Evolutionary conservation across 2,888 invertebrate genomes (phyloP), one percentile per base, ranked within the genome.

Genomic region (Zhengitettix transpicula): DNA sequence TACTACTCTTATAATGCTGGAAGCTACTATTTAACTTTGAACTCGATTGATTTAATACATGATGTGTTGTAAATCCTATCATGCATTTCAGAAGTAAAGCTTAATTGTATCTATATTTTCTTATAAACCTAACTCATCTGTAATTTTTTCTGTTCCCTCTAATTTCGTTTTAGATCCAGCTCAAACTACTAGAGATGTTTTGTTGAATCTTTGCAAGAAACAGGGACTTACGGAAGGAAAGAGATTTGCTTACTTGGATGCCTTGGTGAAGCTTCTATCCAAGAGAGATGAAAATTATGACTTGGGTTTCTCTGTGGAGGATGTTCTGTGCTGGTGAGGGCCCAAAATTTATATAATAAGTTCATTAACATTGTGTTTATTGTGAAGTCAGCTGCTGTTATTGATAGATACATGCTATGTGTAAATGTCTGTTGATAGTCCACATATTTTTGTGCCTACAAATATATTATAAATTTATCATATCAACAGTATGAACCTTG

Each of bases 231-330:
- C 85, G 62, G 90, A 89, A 73, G 83, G 81, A 64, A 85, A 85
- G 71, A 85, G 88, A 71, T 78, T 94, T 66, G 88, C 87, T 65
- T 89, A 91, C 73, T 80, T 95, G 68, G 95, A 94, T 79, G 87
- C 85, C 63, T 84, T 94, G 74, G 89, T 91, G 60, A 89, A 89
- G 70, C 79, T 94, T 65, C 76, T 85, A 65, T 76, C 78, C 68
- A 81, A 81, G 71, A 78, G 81, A 70, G 82, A 84, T 66, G 75
- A 77, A 62, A 68, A 79, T 67, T 73, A 73, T 64, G 78, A 80
- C 67, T 78, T 88, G 67, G 87, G 87, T 56, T 87, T 87, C 71
- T 81, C 81, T 65, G 78, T 82, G 63, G 87, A 89, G 73, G 90
- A 95, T 72, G 79, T 95, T 67, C 83, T 89, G 65, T 82, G 81